Conservation (phyloP, 2,113 vertebrate species). For the Ophthalmolycus amberensis region DNA sequence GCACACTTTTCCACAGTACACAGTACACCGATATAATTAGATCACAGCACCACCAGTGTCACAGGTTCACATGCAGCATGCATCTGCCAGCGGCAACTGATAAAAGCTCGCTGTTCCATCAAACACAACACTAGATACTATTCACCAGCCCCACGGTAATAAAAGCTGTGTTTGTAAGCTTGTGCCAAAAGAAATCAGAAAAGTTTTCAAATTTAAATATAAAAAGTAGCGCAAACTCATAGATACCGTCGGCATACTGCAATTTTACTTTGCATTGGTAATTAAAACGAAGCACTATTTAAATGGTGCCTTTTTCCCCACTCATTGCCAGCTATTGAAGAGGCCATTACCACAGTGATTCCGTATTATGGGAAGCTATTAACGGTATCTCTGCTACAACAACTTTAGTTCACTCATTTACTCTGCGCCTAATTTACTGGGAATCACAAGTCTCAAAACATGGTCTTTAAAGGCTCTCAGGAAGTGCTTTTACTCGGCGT, state of each 20-base stretch:
- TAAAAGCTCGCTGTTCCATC: constrained; percentile 54
- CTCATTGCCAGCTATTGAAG: constrained; percentile 53
- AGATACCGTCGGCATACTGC: constrained; percentile 2
- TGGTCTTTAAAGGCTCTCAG: constrained; percentile 5
- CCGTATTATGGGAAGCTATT: constrained; percentile 61
- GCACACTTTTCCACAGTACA: constrained; percentile 37
- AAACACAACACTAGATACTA: constrained; percentile 53
- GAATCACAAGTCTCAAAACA: constrained; percentile 23
- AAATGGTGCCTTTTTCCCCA: constrained; percentile 50
- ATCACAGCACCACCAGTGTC: constrained; percentile 69
- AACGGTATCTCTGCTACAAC: constrained; percentile 46
- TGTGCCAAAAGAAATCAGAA: constrained; percentile 12
- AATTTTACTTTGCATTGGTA: constrained; percentile 45
- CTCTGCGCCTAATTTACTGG: constrained; percentile 27
- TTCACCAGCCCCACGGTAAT: constrained; percentile 45
- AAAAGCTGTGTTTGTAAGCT: constrained; percentile 14
- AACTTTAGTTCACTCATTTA: constrained; percentile 45
- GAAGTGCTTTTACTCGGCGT: neutral
- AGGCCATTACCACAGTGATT: constrained; percentile 70
- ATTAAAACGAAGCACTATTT: constrained; percentile 64
- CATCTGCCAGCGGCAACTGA: constrained; percentile 66
- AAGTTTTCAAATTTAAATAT: constrained; percentile 1
- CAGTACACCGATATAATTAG: constrained; percentile 74
- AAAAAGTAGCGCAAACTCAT: constrained; percentile 1
- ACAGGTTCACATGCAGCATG: constrained; percentile 69